Base-by-base conservation (phyloP, 2,888 invertebrate species). In the Scelioninae gen. 1 region DNA sequence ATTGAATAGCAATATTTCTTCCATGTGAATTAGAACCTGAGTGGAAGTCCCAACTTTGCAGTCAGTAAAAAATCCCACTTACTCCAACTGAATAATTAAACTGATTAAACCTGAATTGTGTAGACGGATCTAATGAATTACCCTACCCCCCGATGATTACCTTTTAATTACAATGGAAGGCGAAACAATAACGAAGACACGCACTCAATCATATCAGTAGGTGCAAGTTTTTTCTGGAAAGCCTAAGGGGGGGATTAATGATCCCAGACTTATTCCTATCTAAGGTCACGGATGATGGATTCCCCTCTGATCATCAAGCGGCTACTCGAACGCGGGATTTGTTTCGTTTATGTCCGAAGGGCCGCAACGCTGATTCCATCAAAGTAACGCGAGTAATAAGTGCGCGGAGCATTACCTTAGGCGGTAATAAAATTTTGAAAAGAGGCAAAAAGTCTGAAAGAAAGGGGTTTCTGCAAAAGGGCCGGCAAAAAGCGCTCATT, bases 301-400 rank as follows among this genome's bases (percentile, higher is more conserved):
- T 82, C 71, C 29, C 51, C 68, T 80, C 80, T 80, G 77, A 84
- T 84, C 65, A 80, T 84, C 79, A 77, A 40, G 40, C 69, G 51
- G 79, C 78, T 69, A 77, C 69, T 74, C 71, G 74, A 82, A 84
- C 71, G 71, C 66, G 32, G 71, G 71, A 60, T 62, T 78, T 49
- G 78, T 78, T 82, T 68, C 71, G 69, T 84, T 82, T 56, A 51
- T 55, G 63, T 40, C 55, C 62, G 65, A 75, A 65, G 74, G 75
- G 77, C 77, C 58, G 55, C 65, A 43, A 58, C 56, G 72, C 68
- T 23, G 49, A 78, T 69, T 53, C 56, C 78, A 69, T 78, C 79
- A 71, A 60, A 53, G 71, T 84, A 84, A 84, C 79, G 76, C 82
- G 84, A 75, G 79, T 84, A 84, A 82, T 84, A 79, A 84, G 72